Base-by-base conservation (phyloP, 2,113 vertebrate species). In the Lanius ludovicianus region DNA sequence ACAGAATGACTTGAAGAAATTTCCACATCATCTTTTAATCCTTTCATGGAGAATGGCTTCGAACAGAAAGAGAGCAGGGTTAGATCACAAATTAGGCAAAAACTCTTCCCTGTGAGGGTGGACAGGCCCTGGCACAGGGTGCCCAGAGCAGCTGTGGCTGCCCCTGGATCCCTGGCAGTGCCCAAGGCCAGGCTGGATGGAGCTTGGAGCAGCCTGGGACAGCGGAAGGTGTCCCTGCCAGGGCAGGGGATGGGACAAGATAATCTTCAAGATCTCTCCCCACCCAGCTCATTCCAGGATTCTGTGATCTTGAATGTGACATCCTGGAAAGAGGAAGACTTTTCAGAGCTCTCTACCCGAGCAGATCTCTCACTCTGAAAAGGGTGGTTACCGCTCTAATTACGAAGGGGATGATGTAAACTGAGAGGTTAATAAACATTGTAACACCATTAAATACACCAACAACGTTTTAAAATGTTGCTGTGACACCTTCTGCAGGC, bases 171-270 rank as follows among this genome's bases (percentile, higher is more conserved):
- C 41, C 47, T 83, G 31, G n/a, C 0, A 55, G 30, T 42, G 63
- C 5, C 2, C 49, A 42, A 49, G 25, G 15, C 14, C n/a, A 42
- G 47, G 47, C 0, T 55, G 47, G 47, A 69, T 1, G 0, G 12
- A 3, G 25, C 47, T 69, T 19, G 87, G 47, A 69, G 12, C n/a
- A 35, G 0, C 10, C 25, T 62, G 71, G 18, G 4, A 5, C 3
- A 37, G 31, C 37, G 35, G 56, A 42, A 77, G 14, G 2, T 63
- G 31, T 42, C 55, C 33, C 41, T 76, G 20, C 5, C 20, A 13
- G 2, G 8, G n/a, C 53, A 68, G 9, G 28, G 14, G 1, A 1
- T 41, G 41, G 55, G 15, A 76, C 15, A 18, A 49, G 18, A 56
- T 42, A 35, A 35, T 9, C 7, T 62, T 47, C 33, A 41, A 55